Base-by-base conservation (phyloP, 2,888 invertebrate genomes). In the Cryptops parisi region DNA sequence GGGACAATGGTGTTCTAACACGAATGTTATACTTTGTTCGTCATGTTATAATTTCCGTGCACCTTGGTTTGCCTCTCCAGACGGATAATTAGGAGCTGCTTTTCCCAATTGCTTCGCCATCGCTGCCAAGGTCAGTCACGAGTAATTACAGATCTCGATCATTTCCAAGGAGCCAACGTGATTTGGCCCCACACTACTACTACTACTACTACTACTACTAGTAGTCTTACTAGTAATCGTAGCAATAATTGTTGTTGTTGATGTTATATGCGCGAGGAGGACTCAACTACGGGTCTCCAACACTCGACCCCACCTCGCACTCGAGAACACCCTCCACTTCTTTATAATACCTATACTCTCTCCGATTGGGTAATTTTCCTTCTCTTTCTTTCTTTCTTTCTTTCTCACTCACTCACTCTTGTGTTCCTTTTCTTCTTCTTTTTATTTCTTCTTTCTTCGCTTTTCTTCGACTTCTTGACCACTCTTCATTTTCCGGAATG, bases 131-230 rank as follows among this genome's bases (percentile, higher is more conserved):
- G 50, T 33, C 50, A 41, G 39, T 50, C 26, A 23, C 41, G 26
- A 25, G 50, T 50, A 50, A 50, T 50, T 50, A 50, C 50, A 50
- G 39, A 50, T 50, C 50, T 39, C 41, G 50, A 50, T 50, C 50
- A 50, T 50, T 24, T 27, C 24, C 40, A 39, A n/a, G n/a, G n/a
- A 39, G 40, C 41, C 24, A 39, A 39, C 41, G 50, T 50, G 50
- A 50, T 50, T 50, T 41, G 50, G 26, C 50, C 50, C 23, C 38
- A 38, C 33, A n/a, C n/a, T n/a, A n/a, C n/a, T n/a, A n/a, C n/a
- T n/a, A n/a, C n/a, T n/a, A n/a, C n/a, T n/a, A n/a, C n/a, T n/a
- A n/a, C n/a, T n/a, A n/a, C n/a, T n/a, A n/a, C n/a, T n/a, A n/a
- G n/a, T n/a, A n/a, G n/a, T n/a, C n/a, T n/a, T n/a, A n/a, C n/a